Conservation (phyloP, 2,797 vertebrate species). For the Rhynchotus rufescens region DNA sequence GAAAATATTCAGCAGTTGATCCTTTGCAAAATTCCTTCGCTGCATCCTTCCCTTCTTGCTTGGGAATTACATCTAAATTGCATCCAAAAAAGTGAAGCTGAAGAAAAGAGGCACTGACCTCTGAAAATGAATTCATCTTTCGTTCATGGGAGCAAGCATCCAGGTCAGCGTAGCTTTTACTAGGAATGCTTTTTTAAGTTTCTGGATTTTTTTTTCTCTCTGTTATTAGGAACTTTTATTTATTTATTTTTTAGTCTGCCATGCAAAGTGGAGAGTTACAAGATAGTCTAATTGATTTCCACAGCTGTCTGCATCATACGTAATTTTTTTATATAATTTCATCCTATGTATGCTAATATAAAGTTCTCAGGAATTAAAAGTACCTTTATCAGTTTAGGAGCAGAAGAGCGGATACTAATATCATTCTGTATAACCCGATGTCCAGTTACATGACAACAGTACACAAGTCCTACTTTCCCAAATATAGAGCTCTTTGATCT, state of each 20-base stretch:
- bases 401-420: background rate
- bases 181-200: background rate
- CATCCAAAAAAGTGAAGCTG: background rate
- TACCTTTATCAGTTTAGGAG: background rate
- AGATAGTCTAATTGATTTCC: background rate
- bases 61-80: background rate
- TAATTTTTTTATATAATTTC: background rate
- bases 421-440: background rate
- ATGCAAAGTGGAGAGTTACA: background rate
- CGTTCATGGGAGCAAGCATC: background rate
- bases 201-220: background rate
- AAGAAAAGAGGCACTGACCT: background rate
- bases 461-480: background rate
- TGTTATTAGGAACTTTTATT: background rate
- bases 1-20: background rate
- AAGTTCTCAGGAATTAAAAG: background rate
- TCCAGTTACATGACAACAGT: background rate
- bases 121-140: background rate
- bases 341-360: background rate
- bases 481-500: background rate
- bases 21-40: accelerated
- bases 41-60: background rate
- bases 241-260: background rate
- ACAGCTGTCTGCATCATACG: background rate
- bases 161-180: background rate